A percentile compares a stretch with the other conserved stretches of the same genome.
Evolutionary conservation across 2,797 vertebrate species (phyloP).

Genomic region (Pipistrellus pygmaeus): DNA sequence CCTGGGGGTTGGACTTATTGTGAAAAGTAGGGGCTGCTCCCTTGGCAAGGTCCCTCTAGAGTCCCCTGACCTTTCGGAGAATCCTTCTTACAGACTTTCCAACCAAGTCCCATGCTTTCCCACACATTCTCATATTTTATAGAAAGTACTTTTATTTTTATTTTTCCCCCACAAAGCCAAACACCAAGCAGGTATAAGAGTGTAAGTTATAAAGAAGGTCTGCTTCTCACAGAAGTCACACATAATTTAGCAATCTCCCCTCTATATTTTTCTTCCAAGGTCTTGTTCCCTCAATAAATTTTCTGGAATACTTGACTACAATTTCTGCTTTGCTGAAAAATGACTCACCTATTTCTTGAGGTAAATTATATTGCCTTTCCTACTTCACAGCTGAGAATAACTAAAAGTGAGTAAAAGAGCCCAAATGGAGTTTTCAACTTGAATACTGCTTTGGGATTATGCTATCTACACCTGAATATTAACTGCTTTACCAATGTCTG

Average conservation of each 20-base stretch:
- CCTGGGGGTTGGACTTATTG: no score
- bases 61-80: no score
- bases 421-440: conserved; percentile 2
- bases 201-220: background rate
- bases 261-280: background rate
- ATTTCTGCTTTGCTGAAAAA: background rate
- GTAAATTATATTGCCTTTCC: conserved; percentile 4
- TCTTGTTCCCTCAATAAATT: background rate
- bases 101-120: no score
- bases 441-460: conserved; percentile 8
- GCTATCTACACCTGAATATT: background rate
- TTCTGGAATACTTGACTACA: background rate
- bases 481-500: background rate
- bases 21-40: no score
- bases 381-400: background rate
- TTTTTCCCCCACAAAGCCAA: background rate
- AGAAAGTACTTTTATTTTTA: background rate
- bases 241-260: background rate
- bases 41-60: no score
- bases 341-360: conserved; percentile 19
- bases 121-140: background rate
- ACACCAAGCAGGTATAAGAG: background rate
- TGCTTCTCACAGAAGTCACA: background rate
- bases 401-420: conserved; percentile 5
- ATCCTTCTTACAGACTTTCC: no score